Conservation (phyloP, 2,888 invertebrate species). For the Cataglyphis rosenhaueri region DNA sequence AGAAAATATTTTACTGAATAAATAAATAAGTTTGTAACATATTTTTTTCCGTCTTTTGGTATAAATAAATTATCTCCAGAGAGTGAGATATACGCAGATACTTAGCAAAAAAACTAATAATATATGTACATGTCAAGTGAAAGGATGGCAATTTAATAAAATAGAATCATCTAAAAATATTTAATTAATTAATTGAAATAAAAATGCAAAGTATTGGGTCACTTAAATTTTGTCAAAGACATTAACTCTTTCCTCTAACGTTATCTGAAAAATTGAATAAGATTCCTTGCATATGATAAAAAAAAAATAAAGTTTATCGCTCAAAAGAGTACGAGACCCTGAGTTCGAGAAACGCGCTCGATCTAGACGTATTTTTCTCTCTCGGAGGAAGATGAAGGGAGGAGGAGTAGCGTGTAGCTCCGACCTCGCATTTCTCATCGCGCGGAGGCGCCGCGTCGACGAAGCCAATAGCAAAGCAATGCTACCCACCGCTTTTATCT, state of each 20-base stretch:
- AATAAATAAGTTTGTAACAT: neutral
- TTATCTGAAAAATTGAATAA: neutral
- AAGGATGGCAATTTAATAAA: neutral
- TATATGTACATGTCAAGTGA: neutral
- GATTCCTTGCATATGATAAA: neutral
- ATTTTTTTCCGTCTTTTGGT: neutral
- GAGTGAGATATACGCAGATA: neutral
- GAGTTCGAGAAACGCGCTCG: slow-evolving; percentile 22
- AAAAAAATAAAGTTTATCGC: neutral
- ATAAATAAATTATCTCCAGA: neutral
- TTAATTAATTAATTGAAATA: neutral
- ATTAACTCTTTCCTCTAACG: neutral
- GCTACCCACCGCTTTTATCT: slow-evolving; percentile 39
- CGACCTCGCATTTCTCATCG: slow-evolving; percentile 58
- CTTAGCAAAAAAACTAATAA: neutral
- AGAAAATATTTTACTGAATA: neutral
- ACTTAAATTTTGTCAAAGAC: neutral
- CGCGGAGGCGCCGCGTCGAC: slow-evolving; percentile 64
- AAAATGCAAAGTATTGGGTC: neutral
- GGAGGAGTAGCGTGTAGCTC: slow-evolving; percentile 20
- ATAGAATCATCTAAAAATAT: neutral
- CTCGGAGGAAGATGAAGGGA: slow-evolving; percentile 2
- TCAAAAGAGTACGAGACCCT: neutral
- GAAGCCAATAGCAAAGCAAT: slow-evolving; percentile 48
- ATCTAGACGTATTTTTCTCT: slow-evolving; percentile 41